Base-by-base conservation (phyloP, 2,113 vertebrate species). In the Chaetops frenatus region DNA sequence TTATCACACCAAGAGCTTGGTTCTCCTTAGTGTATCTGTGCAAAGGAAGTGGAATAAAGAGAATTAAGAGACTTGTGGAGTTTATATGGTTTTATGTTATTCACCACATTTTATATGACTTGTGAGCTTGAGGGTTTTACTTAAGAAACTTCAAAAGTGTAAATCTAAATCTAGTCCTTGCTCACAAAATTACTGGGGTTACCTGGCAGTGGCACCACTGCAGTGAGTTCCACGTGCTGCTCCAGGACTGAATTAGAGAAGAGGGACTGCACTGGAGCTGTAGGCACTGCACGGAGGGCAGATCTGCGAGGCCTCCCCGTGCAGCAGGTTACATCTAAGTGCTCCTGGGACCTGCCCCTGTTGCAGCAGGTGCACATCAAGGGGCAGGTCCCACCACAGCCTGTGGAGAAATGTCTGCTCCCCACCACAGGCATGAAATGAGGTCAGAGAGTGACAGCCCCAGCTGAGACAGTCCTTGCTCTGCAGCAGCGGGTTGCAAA, bases 191-290 rank as follows among this genome's bases (percentile, higher is more conserved):
- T 5, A 2, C 40, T 2, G 4, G 20, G 8, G 15, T 42, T 86
- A n/a, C 27, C 25, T 4, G 8, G 19, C 35, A 51, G n/a, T 7
- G 50, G 29, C 38, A 70, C 7, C 40, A 60, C 7, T 36, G 58
- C 42, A 40, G 14, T 24, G 71, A 80, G 36, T 18, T 38, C 28
- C 2, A 0, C 0, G 2, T 12, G 27, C 7, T 3, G 0, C 44
- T 57, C 42, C 58, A 70, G 58, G 53, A 9, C 11, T 0, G 0
- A 22, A 28, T 60, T 54, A 1, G 2, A 31, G 29, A 38, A 70
- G 11, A 4, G 16, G 33, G 6, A 13, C 18, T 73, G 45, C n/a
- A 14, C 28, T 1, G 0, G 53, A 71, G 40, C 28, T 18, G 9
- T 4, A 8, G 20, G 33, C 14, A 19, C 36, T 78, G 57, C n/a